Percentiles rank a stretch among this genome's conserved stretches.
Evolutionary conservation across 2,797 vertebrate species (phyloP).

Genomic region (Okamejei kenojei): DNA sequence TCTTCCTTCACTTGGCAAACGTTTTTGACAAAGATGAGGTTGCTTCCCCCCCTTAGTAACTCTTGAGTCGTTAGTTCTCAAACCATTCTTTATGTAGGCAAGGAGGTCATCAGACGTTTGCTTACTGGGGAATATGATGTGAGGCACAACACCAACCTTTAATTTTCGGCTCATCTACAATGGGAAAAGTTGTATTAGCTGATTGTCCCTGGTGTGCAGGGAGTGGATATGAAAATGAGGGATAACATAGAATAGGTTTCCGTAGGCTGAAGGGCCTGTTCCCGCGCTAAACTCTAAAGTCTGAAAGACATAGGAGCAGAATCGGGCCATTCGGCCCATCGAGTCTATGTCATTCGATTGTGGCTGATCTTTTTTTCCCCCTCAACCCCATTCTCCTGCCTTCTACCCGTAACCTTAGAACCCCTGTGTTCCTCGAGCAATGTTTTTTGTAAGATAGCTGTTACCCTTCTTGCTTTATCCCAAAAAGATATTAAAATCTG

Average conservation of each 20-base stretch:
- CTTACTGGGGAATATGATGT: no score
- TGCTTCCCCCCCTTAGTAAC: neutral
- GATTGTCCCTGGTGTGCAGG: no score
- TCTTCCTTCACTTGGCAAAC: slow-evolving; percentile 6
- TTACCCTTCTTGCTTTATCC: neutral
- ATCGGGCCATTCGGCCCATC: no score
- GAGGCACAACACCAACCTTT: neutral
- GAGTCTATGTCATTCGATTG: no score
- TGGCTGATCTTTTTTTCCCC: no score
- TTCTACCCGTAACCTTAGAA: neutral
- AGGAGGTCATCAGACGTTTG: neutral
- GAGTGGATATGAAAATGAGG: no score
- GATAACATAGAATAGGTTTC: no score
- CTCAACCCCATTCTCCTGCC: neutral
- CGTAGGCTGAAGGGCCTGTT: no score
- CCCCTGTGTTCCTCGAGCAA: no score
- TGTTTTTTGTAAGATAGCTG: no score
- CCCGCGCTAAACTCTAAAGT: no score
- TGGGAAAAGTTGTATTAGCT: neutral
- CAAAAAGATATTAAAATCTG: neutral
- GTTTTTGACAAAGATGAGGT: slow-evolving; percentile 11
- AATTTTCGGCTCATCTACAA: neutral
- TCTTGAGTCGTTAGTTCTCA: neutral
- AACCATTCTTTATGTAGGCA: neutral
- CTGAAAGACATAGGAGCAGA: no score